Conservation (phyloP, 2,888 invertebrate species). For the Erebia palarica region DNA sequence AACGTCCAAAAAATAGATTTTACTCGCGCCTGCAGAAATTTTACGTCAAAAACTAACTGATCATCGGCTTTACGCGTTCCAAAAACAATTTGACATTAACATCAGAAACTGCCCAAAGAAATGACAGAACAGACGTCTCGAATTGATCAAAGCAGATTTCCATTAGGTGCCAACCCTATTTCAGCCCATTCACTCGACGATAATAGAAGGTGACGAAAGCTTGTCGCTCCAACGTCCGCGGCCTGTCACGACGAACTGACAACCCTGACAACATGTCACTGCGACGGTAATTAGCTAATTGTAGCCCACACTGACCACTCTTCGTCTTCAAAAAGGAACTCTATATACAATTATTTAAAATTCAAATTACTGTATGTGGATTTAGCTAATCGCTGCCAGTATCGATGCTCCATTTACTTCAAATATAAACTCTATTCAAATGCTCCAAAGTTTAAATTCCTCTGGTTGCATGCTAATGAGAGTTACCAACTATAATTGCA, state of each 20-base stretch:
- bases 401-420: slow-evolving; percentile 1
- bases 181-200: slow-evolving; percentile 49
- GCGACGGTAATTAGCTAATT: slow-evolving; percentile 70
- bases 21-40: too few species aligned
- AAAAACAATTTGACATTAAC: slow-evolving; percentile 26
- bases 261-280: slow-evolving; percentile 55
- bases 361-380: slow-evolving; percentile 7
- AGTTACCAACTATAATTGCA: slow-evolving; percentile 49
- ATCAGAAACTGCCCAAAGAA: slow-evolving; percentile 20
- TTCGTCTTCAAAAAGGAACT: slow-evolving; percentile 22
- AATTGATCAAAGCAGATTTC: slow-evolving; percentile 41
- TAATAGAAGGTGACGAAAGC: slow-evolving; percentile 67
- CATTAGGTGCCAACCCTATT: slow-evolving; percentile 40
- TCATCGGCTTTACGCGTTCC: slow-evolving; percentile 4
- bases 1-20: too few species aligned
- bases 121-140: slow-evolving; percentile 28
- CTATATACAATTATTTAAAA: slow-evolving; percentile 15
- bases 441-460: slow-evolving; percentile 17
- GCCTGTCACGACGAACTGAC: slow-evolving; percentile 57
- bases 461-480: slow-evolving; percentile 25
- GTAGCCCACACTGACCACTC: slow-evolving; percentile 44
- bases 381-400: neutral
- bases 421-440: slow-evolving; percentile 27
- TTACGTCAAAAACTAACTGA: neutral
- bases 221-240: slow-evolving; percentile 55